A percentile compares a stretch with the other conserved stretches of the same genome.
phyloP scores from a whole-genome alignment of 2,113 vertebrate species.

The Percopsis transmontana region DNA sequence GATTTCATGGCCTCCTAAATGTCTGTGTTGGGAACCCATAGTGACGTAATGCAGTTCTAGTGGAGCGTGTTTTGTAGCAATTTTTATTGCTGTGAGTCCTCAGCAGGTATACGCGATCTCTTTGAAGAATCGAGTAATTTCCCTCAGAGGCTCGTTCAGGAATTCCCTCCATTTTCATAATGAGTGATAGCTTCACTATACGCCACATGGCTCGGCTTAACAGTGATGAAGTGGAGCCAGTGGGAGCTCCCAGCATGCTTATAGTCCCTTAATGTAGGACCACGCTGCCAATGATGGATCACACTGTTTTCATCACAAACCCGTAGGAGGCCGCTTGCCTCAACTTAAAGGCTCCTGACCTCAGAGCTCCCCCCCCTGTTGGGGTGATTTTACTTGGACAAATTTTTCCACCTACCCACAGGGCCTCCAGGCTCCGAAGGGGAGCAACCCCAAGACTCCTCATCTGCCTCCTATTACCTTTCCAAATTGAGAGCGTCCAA shows the following conservation, averaged over 20 bases:
- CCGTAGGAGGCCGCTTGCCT: conserved; percentile 77
- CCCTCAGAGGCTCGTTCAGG: conserved; percentile 67
- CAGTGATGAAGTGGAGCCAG: conserved; percentile 89
- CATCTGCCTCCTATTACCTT: conserved; percentile 90
- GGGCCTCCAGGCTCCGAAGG: conserved; percentile 38
- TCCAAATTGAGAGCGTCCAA: conserved; percentile 70
- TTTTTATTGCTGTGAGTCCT: neutral
- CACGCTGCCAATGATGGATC: conserved; percentile 86
- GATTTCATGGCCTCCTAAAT: no score
- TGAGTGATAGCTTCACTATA: conserved; percentile 78
- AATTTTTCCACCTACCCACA: conserved; percentile 84
- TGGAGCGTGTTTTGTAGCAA: conserved; percentile 6
- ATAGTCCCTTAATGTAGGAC: conserved; percentile 84
- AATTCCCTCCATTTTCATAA: conserved; percentile 82
- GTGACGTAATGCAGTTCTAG: no score
- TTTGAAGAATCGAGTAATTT: conserved; percentile 67
- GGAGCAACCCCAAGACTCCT: conserved; percentile 81
- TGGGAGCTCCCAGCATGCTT: conserved; percentile 85
- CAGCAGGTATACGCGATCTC: no score
- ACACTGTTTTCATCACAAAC: conserved; percentile 93
- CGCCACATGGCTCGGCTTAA: conserved; percentile 80
- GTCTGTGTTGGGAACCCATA: no score
- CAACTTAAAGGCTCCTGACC: conserved; percentile 90
- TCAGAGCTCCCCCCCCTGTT: conserved; percentile 81
- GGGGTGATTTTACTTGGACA: conserved; percentile 93